These are phyloP conservation scores for Phyto melanocephala DNA, from an alignment of 2,888 invertebrate genomes.

Conservation along the genomic window DNA sequence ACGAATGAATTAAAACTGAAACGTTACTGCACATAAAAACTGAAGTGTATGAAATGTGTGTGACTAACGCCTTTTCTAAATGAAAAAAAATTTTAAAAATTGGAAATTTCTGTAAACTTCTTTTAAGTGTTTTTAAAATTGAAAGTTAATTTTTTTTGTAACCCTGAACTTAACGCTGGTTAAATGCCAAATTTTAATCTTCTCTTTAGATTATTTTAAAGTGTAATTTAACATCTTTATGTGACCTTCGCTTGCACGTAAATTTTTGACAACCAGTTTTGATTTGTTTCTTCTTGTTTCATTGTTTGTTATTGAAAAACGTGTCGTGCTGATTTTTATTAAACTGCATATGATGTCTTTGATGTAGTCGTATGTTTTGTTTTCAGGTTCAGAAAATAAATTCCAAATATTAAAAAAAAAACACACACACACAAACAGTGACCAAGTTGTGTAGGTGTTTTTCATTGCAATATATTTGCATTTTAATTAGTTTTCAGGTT, in stretches of 20 bases:
- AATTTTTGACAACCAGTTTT: slow-evolving; percentile 27
- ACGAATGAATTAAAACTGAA: slow-evolving; percentile 20
- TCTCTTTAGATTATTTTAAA: background rate
- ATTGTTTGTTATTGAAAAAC: background rate
- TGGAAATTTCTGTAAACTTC: background rate
- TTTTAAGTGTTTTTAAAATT: slow-evolving; percentile 1
- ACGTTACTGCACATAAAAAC: slow-evolving; percentile 7
- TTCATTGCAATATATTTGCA: slow-evolving; percentile 39
- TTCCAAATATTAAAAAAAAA: background rate
- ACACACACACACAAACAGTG: background rate
- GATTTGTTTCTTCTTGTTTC: background rate
- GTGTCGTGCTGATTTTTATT: slow-evolving; percentile 1
- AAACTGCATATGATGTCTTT: background rate
- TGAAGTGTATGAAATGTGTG: background rate
- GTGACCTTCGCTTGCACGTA: slow-evolving; percentile 25
- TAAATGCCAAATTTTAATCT: background rate
- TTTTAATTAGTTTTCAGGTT: slow-evolving; percentile 50
- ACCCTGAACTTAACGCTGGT: slow-evolving; percentile 29
- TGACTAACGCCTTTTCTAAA: no score
- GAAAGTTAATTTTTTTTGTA: slow-evolving; percentile 1
- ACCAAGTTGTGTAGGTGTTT: slow-evolving; percentile 27
- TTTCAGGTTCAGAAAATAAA: slow-evolving; percentile 6
- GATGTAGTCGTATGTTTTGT: background rate
- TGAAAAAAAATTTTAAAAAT: background rate
- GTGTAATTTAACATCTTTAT: background rate